Evolutionary conservation across 2,113 vertebrate genomes (phyloP).

Genomic region (Cyanoramphus novaezelandiae): DNA sequence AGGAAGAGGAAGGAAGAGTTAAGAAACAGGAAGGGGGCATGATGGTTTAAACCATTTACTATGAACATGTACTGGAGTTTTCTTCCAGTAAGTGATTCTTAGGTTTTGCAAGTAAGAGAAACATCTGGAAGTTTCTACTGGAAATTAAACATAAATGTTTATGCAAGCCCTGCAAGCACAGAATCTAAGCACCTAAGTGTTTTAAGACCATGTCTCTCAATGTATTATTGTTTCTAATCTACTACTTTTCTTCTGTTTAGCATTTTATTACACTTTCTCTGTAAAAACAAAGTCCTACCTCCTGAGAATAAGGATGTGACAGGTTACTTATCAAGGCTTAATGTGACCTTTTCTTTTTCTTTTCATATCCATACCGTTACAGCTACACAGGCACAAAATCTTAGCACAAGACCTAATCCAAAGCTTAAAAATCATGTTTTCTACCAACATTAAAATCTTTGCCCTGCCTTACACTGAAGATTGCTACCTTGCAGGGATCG

Average conservation of each 20-base stretch:
- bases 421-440: background rate
- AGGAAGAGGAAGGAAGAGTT: slow-evolving; percentile 32
- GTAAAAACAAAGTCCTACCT: background rate
- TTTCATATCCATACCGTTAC: too few species aligned
- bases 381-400: background rate
- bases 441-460: background rate
- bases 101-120: background rate
- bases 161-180: background rate
- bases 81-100: background rate
- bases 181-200: background rate
- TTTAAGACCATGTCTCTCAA: background rate
- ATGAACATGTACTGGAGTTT: background rate
- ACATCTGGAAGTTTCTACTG: background rate
- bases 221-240: background rate
- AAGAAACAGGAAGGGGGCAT: slow-evolving; percentile 31
- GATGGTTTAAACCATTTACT: background rate
- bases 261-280: background rate
- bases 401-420: background rate
- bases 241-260: background rate
- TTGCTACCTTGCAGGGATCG: background rate
- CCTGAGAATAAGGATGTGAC: background rate
- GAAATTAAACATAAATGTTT: background rate
- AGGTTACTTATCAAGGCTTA: background rate
- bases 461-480: background rate
- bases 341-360: background rate